Evolutionary conservation across 2,797 vertebrate species (phyloP).

Genomic region (Potorous gilbertii): DNA sequence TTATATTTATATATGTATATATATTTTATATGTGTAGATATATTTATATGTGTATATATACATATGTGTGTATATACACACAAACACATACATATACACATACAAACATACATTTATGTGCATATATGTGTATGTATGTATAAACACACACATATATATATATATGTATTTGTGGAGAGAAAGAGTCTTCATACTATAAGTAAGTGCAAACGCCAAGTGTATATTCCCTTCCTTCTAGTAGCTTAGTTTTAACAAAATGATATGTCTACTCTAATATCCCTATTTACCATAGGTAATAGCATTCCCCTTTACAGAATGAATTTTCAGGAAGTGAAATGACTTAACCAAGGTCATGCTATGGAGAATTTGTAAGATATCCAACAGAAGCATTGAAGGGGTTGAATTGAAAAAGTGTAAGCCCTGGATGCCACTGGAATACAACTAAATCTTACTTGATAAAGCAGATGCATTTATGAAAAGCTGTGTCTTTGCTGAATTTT

Average conservation of each 20-base stretch:
- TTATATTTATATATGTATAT: not conserved
- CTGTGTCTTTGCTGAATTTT: not conserved
- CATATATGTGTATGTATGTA: too few relatives aligned
- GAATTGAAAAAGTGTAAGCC: not conserved
- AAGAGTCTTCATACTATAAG: not conserved
- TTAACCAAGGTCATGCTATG: conserved; percentile 5
- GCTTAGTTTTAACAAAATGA: conserved; percentile 5
- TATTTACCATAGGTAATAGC: not conserved
- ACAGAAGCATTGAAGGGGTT: not conserved
- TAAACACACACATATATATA: too few relatives aligned
- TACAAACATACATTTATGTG: too few relatives aligned
- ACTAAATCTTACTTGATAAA: not conserved
- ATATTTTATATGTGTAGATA: too few relatives aligned
- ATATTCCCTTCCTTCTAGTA: not conserved
- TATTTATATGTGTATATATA: too few relatives aligned
- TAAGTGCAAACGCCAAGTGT: not conserved
- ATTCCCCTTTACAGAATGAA: not conserved
- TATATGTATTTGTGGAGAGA: too few relatives aligned
- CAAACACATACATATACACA: too few relatives aligned
- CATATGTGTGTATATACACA: too few relatives aligned
- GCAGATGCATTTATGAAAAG: not conserved
- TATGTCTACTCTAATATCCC: not conserved
- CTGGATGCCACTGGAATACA: not conserved
- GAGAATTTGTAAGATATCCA: not conserved
- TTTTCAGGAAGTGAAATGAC: not conserved